A percentile compares a stretch with the other conserved stretches of the same genome.
phyloP scores from a whole-genome alignment of 1,140 invertebrate species.

The Drosophila murphyi region DNA sequence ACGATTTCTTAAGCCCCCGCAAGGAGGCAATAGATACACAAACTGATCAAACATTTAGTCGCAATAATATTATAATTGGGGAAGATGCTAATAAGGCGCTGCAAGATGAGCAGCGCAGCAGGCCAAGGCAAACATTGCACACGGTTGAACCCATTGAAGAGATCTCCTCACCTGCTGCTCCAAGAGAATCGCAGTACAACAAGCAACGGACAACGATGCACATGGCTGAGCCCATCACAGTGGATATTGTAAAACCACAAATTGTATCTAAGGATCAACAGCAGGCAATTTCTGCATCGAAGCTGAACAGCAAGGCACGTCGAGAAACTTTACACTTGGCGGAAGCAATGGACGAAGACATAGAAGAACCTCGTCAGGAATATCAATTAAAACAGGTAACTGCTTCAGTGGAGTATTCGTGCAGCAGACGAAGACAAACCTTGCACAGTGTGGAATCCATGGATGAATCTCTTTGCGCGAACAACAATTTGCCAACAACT shows the following conservation, averaged over 20 bases:
- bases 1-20: not conserved
- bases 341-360: conserved; percentile 51
- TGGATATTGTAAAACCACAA: not conserved
- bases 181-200: not conserved
- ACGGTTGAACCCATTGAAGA: conserved; percentile 6
- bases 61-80: conserved; percentile 14
- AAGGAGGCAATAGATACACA: not conserved
- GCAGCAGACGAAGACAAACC: conserved; percentile 13
- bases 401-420: not conserved
- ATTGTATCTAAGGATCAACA: not conserved
- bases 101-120: not conserved
- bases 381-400: not conserved
- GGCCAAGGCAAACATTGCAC: not conserved
- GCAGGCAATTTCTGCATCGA: not conserved
- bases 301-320: not conserved
- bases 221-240: not conserved
- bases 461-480: conserved; percentile 5
- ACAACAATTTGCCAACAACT: not conserved
- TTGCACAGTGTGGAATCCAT: conserved; percentile 24
- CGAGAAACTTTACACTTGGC: conserved; percentile 41
- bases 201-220: not conserved
- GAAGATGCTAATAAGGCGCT: not conserved
- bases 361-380: conserved; percentile 10
- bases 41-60: not conserved
- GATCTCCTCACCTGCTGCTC: not conserved